Conservation (phyloP, 2,113 vertebrate species). For the Osmerus mordax region DNA sequence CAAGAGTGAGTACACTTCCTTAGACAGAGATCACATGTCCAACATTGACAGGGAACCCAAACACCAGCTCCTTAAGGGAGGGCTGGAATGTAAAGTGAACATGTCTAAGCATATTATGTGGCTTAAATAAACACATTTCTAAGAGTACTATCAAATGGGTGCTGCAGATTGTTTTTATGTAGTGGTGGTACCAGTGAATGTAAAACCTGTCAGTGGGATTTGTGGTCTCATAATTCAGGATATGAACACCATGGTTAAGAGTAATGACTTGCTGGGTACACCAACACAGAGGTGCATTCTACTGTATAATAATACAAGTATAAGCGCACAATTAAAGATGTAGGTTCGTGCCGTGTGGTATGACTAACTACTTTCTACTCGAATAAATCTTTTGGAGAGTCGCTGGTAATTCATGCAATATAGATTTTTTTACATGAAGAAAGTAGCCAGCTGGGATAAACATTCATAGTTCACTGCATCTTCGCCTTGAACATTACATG, state of each 20-base stretch:
- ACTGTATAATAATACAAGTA: no score
- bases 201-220: constrained; percentile 16
- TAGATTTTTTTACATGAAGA: no score
- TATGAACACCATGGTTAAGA: constrained; percentile 19
- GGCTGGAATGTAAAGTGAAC: constrained; percentile 33
- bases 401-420: no score
- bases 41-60: constrained; percentile 30
- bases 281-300: no score
- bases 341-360: no score
- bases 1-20: constrained; percentile 37
- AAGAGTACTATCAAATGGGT: neutral
- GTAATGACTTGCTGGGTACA: neutral
- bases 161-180: constrained; percentile 9
- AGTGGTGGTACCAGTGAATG: constrained; percentile 7
- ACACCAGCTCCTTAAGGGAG: constrained; percentile 20
- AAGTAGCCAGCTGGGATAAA: no score
- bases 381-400: no score
- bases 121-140: constrained; percentile 15
- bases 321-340: no score
- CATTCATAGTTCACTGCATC: no score
- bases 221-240: neutral
- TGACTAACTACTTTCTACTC: neutral
- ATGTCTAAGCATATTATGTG: neutral
- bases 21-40: constrained; percentile 42
- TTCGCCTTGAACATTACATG: no score